Base-by-base conservation (phyloP, 2,797 vertebrate species). In the Tragelaphus eurycerus region DNA sequence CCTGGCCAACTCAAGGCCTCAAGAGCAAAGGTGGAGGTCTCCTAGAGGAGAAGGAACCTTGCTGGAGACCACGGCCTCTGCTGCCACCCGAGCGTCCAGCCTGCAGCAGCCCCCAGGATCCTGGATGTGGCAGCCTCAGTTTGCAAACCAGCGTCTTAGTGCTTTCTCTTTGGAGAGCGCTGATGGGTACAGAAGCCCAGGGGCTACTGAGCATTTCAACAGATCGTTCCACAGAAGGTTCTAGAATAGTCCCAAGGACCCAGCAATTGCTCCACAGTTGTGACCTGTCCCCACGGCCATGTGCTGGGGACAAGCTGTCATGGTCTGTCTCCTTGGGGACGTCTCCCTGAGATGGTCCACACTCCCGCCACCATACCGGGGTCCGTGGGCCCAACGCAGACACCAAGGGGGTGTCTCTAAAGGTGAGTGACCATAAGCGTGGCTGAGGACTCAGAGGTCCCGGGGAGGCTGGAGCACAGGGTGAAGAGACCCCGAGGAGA, bases 81-180 rank as follows among this genome's bases (percentile, higher is more conserved):
- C 48, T 67, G 21, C 60, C 0, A 0, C 55, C 4, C 0, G 19
- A 3, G 19, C 13, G 0, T 46, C 67, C 54, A 11, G 14, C 14
- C 31, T 4, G 9, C 88, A 4, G 74, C 15, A 1, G 15, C 55
- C 74, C 10, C 17, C 3, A 7, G n/a, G 25, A 10, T 29, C 52
- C 48, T 43, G 27, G 46, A 6, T 3, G 1, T 16, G 76, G 46
- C 46, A n/a, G 34, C 21, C 25, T 48, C 76, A 23, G 67, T 71
- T 19, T 71, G 67, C 67, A 38, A 64, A 79, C 7, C n/a, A 14
- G 12, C 1, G 16, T 29, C 55, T 6, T 3, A 60, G 27, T 31
- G 27, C 0, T 0, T 13, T 16, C 10, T 85, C 16, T n/a, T 9
- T 15, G 46, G 16, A 14, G 57, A 38, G 15, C 23, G 4, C 89